Evolutionary conservation across 2,113 vertebrate species (phyloP).

Genomic region (Nymphicus hollandicus): DNA sequence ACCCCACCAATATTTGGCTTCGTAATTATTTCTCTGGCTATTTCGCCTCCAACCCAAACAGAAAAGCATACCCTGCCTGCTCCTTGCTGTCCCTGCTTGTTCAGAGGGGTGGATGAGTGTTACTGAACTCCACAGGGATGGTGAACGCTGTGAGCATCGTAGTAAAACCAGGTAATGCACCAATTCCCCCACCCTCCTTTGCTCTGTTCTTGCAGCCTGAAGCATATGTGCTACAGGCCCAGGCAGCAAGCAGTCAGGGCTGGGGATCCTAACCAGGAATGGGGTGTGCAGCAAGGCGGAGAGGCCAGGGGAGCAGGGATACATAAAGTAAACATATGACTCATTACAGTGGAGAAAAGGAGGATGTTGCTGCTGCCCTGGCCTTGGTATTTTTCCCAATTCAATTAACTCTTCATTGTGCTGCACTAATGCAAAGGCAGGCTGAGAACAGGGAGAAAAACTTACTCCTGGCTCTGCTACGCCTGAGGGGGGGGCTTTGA

Average conservation of each 20-base stretch:
- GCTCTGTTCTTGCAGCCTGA: neutral
- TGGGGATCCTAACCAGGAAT: neutral
- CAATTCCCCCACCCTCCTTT: neutral
- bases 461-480: neutral
- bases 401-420: neutral
- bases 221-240: neutral
- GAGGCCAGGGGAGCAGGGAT: neutral
- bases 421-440: neutral
- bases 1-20: neutral
- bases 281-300: neutral
- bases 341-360: neutral
- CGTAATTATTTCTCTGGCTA: neutral
- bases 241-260: constrained; percentile 13
- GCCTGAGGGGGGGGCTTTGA: neutral
- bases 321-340: neutral
- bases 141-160: accelerated
- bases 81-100: neutral
- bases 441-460: neutral
- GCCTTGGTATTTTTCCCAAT: neutral
- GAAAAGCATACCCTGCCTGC: neutral
- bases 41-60: neutral
- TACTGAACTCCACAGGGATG: neutral
- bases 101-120: neutral
- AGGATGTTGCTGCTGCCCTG: neutral
- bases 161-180: neutral